Evolutionary conservation across 2,888 invertebrate species (phyloP).

Genomic region (Luffia ferchaultella): DNA sequence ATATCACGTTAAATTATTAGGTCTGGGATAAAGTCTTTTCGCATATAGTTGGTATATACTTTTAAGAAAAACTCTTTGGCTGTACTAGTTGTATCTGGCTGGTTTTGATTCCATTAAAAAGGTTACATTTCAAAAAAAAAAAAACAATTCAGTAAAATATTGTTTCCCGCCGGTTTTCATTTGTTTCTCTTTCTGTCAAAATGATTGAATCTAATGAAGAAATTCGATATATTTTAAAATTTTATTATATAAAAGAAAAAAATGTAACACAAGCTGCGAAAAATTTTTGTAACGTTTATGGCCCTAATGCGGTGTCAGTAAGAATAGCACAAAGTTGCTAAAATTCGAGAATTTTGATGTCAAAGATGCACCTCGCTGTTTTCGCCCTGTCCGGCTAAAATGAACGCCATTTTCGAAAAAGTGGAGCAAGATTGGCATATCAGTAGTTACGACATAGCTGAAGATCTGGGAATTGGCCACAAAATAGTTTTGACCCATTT

Average conservation of each 20-base stretch:
- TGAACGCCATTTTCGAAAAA: background rate
- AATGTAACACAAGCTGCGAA: background rate
- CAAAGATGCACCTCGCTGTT: background rate
- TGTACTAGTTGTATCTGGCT: background rate
- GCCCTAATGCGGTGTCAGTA: background rate
- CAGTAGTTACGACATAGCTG: background rate
- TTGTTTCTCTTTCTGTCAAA: background rate
- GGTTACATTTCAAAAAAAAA: background rate
- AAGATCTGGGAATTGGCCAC: background rate
- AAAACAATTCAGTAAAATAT: too few species aligned
- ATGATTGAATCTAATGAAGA: background rate
- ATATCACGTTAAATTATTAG: too few species aligned
- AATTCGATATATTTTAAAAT: background rate
- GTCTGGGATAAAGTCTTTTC: background rate
- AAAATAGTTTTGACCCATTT: background rate
- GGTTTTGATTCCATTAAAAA: background rate
- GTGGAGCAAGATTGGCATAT: background rate
- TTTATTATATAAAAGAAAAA: background rate
- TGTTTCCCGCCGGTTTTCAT: background rate
- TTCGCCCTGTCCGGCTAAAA: background rate
- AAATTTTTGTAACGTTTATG: background rate
- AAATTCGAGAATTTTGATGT: background rate
- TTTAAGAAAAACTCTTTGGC: background rate
- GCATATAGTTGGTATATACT: background rate
- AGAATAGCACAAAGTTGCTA: background rate